Percentiles rank a stretch among this genome's conserved stretches.
Evolutionary conservation across 2,113 vertebrate genomes (phyloP).

Genomic region (Sapajus apella): DNA sequence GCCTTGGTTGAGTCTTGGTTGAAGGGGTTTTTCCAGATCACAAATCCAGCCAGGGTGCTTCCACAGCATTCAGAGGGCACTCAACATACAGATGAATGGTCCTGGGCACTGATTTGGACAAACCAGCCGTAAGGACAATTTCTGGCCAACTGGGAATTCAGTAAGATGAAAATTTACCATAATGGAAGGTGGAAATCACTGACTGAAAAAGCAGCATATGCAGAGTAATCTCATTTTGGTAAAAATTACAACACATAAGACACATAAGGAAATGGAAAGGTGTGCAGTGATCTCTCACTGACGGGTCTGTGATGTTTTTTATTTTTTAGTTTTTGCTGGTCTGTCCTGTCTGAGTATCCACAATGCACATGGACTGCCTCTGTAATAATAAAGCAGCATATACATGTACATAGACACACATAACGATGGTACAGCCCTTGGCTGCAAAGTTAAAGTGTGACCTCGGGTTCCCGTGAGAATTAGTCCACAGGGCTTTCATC

Average conservation of each 20-base stretch:
- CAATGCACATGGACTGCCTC: neutral
- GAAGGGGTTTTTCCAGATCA: neutral
- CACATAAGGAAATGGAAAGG: neutral
- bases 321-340: neutral
- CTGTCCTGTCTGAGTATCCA: neutral
- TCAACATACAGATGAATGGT: neutral
- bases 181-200: neutral
- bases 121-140: constrained; percentile 4
- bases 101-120: neutral
- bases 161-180: neutral
- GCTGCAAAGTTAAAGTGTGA: neutral
- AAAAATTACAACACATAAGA: neutral
- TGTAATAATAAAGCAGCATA: neutral
- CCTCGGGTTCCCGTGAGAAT: neutral
- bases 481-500: neutral
- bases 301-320: neutral
- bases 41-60: neutral
- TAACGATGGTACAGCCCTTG: neutral
- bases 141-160: neutral
- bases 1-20: neutral
- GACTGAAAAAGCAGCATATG: neutral
- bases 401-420: accelerated
- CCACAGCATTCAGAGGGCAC: neutral
- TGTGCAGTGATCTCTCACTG: neutral
- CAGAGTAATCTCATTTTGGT: neutral